A percentile compares a stretch with the other conserved stretches of the same genome.
phyloP scores from a whole-genome alignment of 1,140 invertebrate species.

The Pogonus chalceus region DNA sequence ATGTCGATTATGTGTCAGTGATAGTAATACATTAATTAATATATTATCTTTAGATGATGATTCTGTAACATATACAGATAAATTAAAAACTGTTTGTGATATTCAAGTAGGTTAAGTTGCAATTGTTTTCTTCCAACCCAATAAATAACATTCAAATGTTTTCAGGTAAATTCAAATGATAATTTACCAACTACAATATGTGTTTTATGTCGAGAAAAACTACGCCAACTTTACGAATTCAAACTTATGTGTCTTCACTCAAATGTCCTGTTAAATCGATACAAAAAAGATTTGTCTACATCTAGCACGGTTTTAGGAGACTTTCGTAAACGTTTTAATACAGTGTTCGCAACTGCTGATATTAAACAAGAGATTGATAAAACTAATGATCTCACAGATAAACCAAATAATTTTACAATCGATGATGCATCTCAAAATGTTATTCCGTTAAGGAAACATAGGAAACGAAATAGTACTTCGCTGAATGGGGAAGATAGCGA shows the following conservation, averaged over 20 bases:
- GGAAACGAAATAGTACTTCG: background rate
- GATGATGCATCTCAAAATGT: background rate
- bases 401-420: background rate
- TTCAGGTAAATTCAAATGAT: background rate
- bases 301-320: background rate
- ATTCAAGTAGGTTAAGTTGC: background rate
- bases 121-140: background rate
- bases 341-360: background rate
- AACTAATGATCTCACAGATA: background rate
- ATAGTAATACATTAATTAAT: background rate
- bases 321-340: background rate
- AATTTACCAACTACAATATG: background rate
- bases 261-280: background rate
- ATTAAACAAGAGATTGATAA: background rate
- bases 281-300: background rate
- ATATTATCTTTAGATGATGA: background rate
- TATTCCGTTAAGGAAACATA: background rate
- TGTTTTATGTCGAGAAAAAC: background rate
- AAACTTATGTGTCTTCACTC: background rate
- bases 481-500: background rate
- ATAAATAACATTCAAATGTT: background rate
- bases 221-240: background rate
- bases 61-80: background rate
- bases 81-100: conserved; percentile 4
- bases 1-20: conserved; percentile 1